Conservation (phyloP, 2,888 invertebrate genomes). For the Sinotaia quadrata region DNA sequence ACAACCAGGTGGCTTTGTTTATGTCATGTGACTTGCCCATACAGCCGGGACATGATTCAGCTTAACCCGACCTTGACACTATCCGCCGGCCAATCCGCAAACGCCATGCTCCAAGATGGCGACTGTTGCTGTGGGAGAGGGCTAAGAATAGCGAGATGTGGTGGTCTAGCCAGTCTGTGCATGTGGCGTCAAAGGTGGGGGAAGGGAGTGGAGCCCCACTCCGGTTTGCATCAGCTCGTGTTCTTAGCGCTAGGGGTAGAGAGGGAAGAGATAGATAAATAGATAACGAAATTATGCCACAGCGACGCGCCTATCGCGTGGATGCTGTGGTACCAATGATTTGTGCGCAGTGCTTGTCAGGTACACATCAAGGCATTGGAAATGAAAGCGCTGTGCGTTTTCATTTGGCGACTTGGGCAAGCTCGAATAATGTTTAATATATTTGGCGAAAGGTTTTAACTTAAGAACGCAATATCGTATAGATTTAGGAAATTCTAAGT, state of each 20-base stretch:
- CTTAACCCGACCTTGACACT: conserved; percentile 51
- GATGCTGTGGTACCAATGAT: neutral
- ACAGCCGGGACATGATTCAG: conserved; percentile 54
- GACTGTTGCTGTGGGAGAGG: conserved; percentile 57
- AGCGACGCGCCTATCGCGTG: neutral
- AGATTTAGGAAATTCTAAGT: too few relatives aligned
- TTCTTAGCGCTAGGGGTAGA: conserved; percentile 13
- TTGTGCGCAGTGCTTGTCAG: neutral
- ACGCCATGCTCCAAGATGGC: conserved; percentile 42
- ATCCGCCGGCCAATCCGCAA: conserved; percentile 48
- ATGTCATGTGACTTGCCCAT: conserved; percentile 63
- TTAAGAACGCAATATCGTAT: too few relatives aligned
- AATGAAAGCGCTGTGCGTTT: too few relatives aligned
- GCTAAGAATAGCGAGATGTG: conserved; percentile 49
- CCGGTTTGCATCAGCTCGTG: conserved; percentile 4
- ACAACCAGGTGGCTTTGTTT: conserved; percentile 51
- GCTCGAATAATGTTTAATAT: too few relatives aligned
- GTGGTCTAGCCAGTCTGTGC: conserved; percentile 24
- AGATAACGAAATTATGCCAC: conserved; percentile 21
- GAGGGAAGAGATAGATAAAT: conserved; percentile 15
- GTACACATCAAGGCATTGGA: too few relatives aligned
- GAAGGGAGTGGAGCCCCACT: neutral
- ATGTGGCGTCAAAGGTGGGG: conserved; percentile 10
- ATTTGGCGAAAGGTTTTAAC: too few relatives aligned
- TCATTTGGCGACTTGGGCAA: too few relatives aligned